Conservation (phyloP, 2,113 vertebrate species). For the Cryptotis parvus region DNA sequence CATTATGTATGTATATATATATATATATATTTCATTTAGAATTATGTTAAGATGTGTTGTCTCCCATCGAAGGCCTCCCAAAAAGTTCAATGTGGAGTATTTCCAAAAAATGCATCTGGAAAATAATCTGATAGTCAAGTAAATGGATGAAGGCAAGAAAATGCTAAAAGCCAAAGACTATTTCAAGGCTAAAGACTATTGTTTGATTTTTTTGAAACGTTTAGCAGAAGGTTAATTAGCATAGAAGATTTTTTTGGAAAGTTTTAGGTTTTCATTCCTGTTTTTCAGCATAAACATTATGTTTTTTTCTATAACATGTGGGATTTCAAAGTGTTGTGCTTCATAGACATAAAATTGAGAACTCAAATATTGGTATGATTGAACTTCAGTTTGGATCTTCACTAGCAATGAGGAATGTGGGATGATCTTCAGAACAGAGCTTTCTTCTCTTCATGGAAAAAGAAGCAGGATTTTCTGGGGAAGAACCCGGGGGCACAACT, state of each 20-base stretch:
- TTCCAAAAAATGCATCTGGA: constrained; percentile 39
- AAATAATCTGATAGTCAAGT: constrained; percentile 27
- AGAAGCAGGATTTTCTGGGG: background rate
- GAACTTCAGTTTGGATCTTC: constrained; percentile 18
- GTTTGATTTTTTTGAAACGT: constrained; percentile 62
- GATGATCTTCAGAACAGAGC: background rate
- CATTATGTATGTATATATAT: too few relatives aligned
- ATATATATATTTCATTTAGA: constrained; percentile 13
- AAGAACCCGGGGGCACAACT: background rate
- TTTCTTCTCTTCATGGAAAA: background rate
- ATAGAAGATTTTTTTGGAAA: constrained; percentile 39
- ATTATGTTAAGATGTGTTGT: constrained; percentile 31
- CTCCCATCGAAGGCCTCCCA: background rate
- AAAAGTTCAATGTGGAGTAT: constrained; percentile 10
- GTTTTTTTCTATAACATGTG: background rate
- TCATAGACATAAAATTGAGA: constrained; percentile 9
- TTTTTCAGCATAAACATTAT: background rate
- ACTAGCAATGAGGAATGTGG: background rate
- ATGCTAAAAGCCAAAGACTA: background rate
- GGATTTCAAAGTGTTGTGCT: background rate
- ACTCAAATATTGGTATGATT: background rate
- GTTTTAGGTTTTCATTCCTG: background rate
- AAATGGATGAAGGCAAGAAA: constrained; percentile 13
- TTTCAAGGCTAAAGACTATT: constrained; percentile 55
- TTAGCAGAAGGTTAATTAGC: constrained; percentile 18